phyloP scores from a whole-genome alignment of 2,797 vertebrate species.

The Pyrocephalus nanus region DNA sequence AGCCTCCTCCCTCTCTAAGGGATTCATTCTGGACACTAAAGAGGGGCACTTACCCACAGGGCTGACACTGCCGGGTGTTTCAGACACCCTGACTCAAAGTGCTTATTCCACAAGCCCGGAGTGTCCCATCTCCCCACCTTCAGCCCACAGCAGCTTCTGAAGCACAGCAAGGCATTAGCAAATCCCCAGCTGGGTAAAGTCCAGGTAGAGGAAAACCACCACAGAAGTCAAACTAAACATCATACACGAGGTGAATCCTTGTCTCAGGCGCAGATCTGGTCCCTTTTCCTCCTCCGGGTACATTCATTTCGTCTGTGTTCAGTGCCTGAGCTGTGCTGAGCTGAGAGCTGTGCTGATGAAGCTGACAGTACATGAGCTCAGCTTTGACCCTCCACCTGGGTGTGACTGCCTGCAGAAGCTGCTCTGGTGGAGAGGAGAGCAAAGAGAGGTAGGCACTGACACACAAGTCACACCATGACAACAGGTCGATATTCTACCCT shows the following conservation, averaged over 20 bases:
- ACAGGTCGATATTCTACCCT: too few species aligned
- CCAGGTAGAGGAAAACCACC: neutral
- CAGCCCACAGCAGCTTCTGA: neutral
- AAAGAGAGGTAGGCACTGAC: too few species aligned
- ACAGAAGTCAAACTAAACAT: neutral
- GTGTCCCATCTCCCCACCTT: neutral
- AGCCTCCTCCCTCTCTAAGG: neutral
- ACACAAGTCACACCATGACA: too few species aligned
- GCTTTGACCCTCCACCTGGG: too few species aligned
- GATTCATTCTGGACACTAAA: neutral
- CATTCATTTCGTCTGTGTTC: neutral
- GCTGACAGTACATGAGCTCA: too few species aligned
- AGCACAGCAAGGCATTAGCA: neutral
- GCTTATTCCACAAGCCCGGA: neutral
- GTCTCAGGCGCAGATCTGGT: neutral
- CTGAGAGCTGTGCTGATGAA: neutral
- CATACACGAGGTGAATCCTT: neutral
- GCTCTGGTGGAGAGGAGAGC: too few species aligned
- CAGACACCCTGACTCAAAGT: neutral
- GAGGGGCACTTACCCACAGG: neutral
- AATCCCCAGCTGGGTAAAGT: neutral
- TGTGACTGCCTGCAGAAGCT: too few species aligned
- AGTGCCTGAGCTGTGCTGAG: too few species aligned
- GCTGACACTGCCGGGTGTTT: neutral
- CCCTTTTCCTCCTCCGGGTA: neutral